These are phyloP conservation scores for Pitangus sulphuratus DNA, from an alignment of 2,797 vertebrate genomes.

Conservation along the genomic window DNA sequence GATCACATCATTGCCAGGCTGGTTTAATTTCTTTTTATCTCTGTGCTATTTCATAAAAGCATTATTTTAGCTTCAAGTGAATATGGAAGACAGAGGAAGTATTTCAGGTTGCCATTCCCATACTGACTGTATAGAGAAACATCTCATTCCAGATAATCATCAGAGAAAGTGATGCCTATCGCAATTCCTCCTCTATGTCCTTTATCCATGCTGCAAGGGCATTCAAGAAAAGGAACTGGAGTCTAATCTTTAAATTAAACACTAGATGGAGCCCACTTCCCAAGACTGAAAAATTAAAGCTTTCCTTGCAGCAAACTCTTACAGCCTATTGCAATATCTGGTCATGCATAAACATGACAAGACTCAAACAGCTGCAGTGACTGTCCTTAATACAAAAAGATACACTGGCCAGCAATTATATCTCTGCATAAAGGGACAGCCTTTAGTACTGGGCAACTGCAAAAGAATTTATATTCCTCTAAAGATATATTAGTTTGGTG, in stretches of 20 bases:
- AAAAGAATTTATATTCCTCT: neutral
- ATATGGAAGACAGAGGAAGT: neutral
- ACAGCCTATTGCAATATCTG: neutral
- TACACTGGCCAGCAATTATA: neutral
- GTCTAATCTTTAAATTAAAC: slow-evolving; percentile 50
- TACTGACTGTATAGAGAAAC: neutral
- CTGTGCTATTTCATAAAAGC: neutral
- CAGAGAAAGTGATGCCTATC: neutral
- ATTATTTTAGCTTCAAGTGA: neutral
- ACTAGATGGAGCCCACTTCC: slow-evolving; percentile 79
- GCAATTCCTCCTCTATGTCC: neutral
- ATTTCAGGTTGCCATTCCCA: neutral
- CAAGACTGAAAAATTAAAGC: slow-evolving; percentile 40
- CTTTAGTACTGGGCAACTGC: neutral
- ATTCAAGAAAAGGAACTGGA: neutral
- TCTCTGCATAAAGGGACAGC: neutral
- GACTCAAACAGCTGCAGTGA: neutral
- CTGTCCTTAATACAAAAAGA: neutral
- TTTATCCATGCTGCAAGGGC: slow-evolving; percentile 39
- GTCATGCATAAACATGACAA: slow-evolving; percentile 8
- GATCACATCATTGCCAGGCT: neutral
- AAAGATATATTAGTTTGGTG: neutral
- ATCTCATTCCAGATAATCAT: neutral
- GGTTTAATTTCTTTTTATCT: neutral
- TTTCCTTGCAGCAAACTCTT: slow-evolving; percentile 9